Evolutionary conservation across 64 coral and sea anemone genomes (phyloP), one percentile per base, ranked within the genome.

Genomic region (Stichodactyla helianthus): DNA sequence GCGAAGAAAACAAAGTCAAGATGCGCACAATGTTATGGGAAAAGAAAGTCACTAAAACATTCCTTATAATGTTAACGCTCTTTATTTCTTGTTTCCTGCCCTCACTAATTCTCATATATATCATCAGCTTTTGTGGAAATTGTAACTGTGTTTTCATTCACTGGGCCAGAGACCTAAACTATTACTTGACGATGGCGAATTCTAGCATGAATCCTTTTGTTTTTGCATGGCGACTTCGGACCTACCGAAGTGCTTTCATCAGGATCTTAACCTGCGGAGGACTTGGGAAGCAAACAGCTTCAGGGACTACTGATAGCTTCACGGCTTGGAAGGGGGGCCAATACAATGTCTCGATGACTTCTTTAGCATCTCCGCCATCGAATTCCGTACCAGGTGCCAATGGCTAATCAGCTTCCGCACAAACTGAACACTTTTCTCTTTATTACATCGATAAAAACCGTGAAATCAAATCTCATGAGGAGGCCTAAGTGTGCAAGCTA

Each of bases 151-250:
- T 83, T 14, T 86, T 90, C 6, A 79, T 95, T 10, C 93, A 95
- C 54, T 95, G 93, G 93, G 53, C 87, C 5, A 95, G 93, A 25
- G 93, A 95, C 53, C 82, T 95, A 11, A 87, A 95, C 53, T 95
- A 88, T 25, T 62, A 88, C 2, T 50, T 95, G 31, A 85, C 88
- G 0, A 78, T 95, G 77, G 59, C 84, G 10, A 88, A 91, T 16
- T 95, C 93, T 1, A 86, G 76, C 76, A 64, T 95, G 68, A 95
- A 91, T 25, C 93, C 93, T 12, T 95, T 91, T 35, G 93, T 95
- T 3, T 95, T 88, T 15, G 89, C 86, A 4, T 95, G 93, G 93
- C 18, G 88, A n/a, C 61, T 90, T n/a, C 9, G 77, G 10, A 70
- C 64, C n/a, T 90, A 84, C 28, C 15, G 65, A 52, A 71, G 70